Evolutionary conservation across 2,113 vertebrate genomes (phyloP), one percentile per base, ranked within the genome.

Genomic region (Heterotilapia buettikoferi): DNA sequence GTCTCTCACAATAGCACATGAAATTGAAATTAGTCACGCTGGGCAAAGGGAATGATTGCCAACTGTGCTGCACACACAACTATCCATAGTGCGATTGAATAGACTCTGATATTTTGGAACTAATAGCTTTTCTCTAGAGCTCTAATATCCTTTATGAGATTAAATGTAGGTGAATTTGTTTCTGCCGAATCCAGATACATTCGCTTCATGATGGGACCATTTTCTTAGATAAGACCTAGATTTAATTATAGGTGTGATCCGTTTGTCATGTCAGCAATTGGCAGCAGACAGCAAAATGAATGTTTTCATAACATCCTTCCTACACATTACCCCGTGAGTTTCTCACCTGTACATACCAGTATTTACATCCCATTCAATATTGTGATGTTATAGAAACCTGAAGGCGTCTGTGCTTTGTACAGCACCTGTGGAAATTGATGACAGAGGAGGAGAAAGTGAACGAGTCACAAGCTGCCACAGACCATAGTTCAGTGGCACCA

Each of bases 1-100:
- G 47, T 82, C 63, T 85, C 85, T 86, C 80, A 88, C 82, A 86
- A 88, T 59, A 68, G 47, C 86, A 80, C 61, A 61, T 88, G 80
- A 90, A 84, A 92, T 90, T 73, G 26, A 54, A 91, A 93, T 93
- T 68, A 87, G 88, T 86, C 84, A 87, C 24, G 52, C 82, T 73
- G 83, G 87, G 50, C 76, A 66, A 26, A 80, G 61, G 31, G 21
- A 84, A 86, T 80, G 88, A 91, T 86, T 56, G 78, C 73, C 84
- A 88, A 86, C 86, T 92, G 92, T 33, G 47, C 31, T 12, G 7
- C 14, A 53, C 61, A 83, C 19, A 19, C 78, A 90, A 84, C 76
- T 83, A 68, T 11, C 43, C 54, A 43, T 57, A 84, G 61, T 83
- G 47, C 85, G 76, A 50, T 66, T 5, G 3, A 83, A 79, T 1